Evolutionary conservation across 2,797 vertebrate genomes (phyloP), one percentile per base, ranked within the genome.

Genomic region (Anguilla anguilla): DNA sequence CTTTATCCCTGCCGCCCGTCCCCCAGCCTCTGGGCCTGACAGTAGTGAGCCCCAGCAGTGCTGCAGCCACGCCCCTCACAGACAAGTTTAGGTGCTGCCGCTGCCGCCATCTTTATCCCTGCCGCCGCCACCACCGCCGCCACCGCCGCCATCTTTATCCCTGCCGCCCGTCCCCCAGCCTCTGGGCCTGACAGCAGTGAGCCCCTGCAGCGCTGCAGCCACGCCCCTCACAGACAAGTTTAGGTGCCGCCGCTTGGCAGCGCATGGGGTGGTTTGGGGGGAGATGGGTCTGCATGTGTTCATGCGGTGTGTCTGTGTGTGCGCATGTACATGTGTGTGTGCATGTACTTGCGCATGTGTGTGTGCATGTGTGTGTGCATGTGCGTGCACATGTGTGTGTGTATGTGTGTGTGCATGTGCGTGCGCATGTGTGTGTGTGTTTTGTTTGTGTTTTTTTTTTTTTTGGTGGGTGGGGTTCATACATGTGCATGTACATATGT

Each of bases 61-160:
- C 22, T n/a, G 82, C 72, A 85, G 28, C 25, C 57, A 74, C 43
- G 39, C 35, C 72, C 35, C 25, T 85, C 55, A 39, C 28, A 1
- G 17, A 31, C 46, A n/a, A 19, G 19, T n/a, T 39, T 15, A 53
- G 22, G 35, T 82, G 49, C 17, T 1, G 1, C 35, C 1, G 35
- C 35, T 35, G n/a, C n/a, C n/a, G n/a, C n/a, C n/a, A n/a, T n/a
- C n/a, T n/a, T n/a, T n/a, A n/a, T n/a, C n/a, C n/a, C n/a, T n/a
- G n/a, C n/a, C n/a, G n/a, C n/a, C n/a, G n/a, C n/a, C n/a, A n/a
- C n/a, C n/a, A n/a, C n/a, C n/a, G n/a, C n/a, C n/a, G n/a, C n/a
- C n/a, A n/a, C n/a, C 55, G 31, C 87, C 81, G 85, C 85, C 69
- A 88, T 88, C 84, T 88, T 85, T 81, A 88, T 43, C 55, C n/a